These are phyloP conservation scores for Chrysopilus asiliformis DNA, from an alignment of 2,888 invertebrate species.

Conservation along the genomic window DNA sequence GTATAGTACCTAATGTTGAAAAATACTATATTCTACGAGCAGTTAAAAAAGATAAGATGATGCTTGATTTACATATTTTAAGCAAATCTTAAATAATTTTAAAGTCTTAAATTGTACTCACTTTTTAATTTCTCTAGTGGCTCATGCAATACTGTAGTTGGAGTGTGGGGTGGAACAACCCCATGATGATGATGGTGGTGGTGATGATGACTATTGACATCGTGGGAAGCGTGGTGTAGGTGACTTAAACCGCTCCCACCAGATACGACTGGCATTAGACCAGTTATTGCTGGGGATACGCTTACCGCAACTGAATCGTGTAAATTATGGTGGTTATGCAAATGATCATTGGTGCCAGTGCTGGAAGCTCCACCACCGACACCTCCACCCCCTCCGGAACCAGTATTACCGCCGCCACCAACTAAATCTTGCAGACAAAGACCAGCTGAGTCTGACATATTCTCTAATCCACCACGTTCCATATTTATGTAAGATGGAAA, in stretches of 20 bases:
- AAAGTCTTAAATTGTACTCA: constrained; percentile 26
- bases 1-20: too few relatives aligned
- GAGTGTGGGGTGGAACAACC: constrained; percentile 42
- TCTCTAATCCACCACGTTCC: constrained; percentile 38
- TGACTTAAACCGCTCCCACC: constrained; percentile 28
- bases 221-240: constrained; percentile 34
- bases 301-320: constrained; percentile 42
- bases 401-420: constrained; percentile 41
- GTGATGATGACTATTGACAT: constrained; percentile 35
- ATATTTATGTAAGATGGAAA: constrained; percentile 33
- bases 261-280: constrained; percentile 39
- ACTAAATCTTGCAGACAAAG: constrained; percentile 58
- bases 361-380: constrained; percentile 29
- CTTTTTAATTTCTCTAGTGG: constrained; percentile 62
- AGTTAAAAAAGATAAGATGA: too few relatives aligned
- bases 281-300: constrained; percentile 44
- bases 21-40: too few relatives aligned
- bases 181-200: constrained; percentile 43
- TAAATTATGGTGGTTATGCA: constrained; percentile 38
- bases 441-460: constrained; percentile 44
- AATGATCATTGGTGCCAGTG: constrained; percentile 26
- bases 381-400: constrained; percentile 38
- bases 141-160: constrained; percentile 39
- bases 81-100: too few relatives aligned
- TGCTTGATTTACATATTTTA: too few relatives aligned